Base-by-base conservation (phyloP, 2,888 invertebrate species). In the Phragmatobia fuliginosa region DNA sequence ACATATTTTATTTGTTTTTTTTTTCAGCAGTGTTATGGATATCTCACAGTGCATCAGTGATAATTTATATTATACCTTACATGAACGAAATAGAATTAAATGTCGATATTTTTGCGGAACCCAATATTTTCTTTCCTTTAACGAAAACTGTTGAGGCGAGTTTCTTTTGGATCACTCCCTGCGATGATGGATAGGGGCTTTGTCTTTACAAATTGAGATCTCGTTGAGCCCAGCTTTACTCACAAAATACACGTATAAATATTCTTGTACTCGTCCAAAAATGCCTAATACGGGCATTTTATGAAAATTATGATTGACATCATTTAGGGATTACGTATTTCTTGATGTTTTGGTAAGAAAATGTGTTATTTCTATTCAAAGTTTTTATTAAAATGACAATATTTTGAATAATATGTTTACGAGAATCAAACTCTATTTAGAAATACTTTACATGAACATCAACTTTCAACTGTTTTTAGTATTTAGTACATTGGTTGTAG, bases 161-260 rank as follows among this genome's bases (percentile, higher is more conserved):
- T 64, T 79, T 76, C 78, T 69, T 80, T 75, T 66, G 66, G 78
- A 71, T 75, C 75, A 67, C 75, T 75, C 77, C 70, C 67, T 65
- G 72, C 62, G 83, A 89, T 90, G 90, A 90, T 86, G 83, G 87
- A 90, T 89, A 77, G 86, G 79, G 82, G 87, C 85, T 87, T 89
- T 90, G 87, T 89, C 87, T 85, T 86, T 87, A 89, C 87, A 90
- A 90, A 90, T 89, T 86, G 88, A 84, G 89, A 87, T 83, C 84
- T 82, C 83, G 83, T 80, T 81, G 84, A 82, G 82, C 81, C 68
- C 52, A 56, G 76, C 76, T 82, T 75, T 79, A 72, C 79, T 68
- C 73, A 73, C 71, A 72, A 69, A 73, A 82, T 78, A 82, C 80
- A 83, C 79, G 84, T 83, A 87, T 82, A 85, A 79, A 74, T 82